Percentiles rank a stretch among this genome's conserved stretches.
These are phyloP conservation scores for Philypnodon macrostomus DNA, from an alignment of 2,797 vertebrate species.

Conservation along the genomic window DNA sequence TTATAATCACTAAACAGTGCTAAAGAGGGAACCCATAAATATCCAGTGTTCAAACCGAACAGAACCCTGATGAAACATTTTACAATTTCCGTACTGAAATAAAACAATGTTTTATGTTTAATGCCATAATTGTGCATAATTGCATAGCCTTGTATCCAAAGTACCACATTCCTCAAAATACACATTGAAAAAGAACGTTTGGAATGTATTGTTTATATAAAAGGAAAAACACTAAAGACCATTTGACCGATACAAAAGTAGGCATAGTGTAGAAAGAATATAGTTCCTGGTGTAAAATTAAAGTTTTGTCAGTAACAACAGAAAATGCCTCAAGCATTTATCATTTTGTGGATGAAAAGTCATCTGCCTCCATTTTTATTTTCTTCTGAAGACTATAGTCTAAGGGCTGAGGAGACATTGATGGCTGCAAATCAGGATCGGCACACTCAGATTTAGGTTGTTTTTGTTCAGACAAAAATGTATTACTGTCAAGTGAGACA, in stretches of 20 bases:
- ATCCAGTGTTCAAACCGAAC: conserved; percentile 27
- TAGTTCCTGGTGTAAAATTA: neutral
- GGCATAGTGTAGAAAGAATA: neutral
- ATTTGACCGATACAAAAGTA: neutral
- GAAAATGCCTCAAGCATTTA: neutral
- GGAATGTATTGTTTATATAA: conserved; percentile 34
- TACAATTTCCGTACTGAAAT: too few relatives aligned
- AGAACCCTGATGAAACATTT: neutral
- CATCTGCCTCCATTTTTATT: conserved; percentile 33
- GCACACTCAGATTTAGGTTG: conserved; percentile 19
- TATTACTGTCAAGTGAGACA: neutral
- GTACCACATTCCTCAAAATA: conserved; percentile 1
- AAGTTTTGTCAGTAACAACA: neutral
- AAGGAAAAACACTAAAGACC: neutral
- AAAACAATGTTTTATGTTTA: neutral
- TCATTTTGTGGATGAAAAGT: conserved; percentile 5
- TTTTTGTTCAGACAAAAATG: conserved; percentile 10
- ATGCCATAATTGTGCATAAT: conserved; percentile 10
- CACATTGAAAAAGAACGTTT: conserved; percentile 3
- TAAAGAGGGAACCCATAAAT: conserved; percentile 9
- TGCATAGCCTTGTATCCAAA: conserved; percentile 32
- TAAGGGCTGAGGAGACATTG: conserved; percentile 6
- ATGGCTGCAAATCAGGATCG: neutral
- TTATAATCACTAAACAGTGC: neutral
- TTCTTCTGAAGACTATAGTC: conserved; percentile 8